Percentiles rank a stretch among this genome's conserved stretches.
Evolutionary conservation across 2,113 vertebrate genomes (phyloP).

Genomic region (Periophthalmodon schlosseri): DNA sequence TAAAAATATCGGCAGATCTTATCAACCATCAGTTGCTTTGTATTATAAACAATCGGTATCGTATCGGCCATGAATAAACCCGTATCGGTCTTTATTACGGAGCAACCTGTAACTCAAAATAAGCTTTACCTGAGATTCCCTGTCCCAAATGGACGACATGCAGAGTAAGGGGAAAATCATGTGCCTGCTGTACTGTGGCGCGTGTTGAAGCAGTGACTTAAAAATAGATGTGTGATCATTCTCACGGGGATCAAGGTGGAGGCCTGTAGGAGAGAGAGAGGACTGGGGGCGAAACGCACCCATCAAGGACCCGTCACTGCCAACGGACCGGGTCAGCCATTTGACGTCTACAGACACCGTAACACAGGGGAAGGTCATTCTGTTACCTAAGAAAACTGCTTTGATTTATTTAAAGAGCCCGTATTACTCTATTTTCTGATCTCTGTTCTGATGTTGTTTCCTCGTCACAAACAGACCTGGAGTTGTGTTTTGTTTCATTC

Average conservation of each 20-base stretch:
- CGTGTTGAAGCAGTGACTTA: slow-evolving; percentile 56
- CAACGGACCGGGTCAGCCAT: slow-evolving; percentile 27
- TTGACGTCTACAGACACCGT: not conserved
- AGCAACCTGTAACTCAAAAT: not conserved
- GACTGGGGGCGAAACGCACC: slow-evolving; percentile 45
- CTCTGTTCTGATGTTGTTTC: too few relatives aligned
- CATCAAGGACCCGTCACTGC: slow-evolving; percentile 22
- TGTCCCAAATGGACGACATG: slow-evolving; percentile 35
- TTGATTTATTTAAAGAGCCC: not conserved
- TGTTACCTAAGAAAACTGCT: not conserved
- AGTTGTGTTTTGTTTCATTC: too few relatives aligned
- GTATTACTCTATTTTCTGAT: too few relatives aligned
- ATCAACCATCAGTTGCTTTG: too few relatives aligned
- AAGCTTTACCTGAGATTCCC: not conserved
- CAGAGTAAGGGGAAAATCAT: slow-evolving; percentile 3
- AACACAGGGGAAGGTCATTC: not conserved
- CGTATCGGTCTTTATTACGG: not conserved
- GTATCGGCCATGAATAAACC: too few relatives aligned
- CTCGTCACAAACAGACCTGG: too few relatives aligned
- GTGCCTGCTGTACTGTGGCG: slow-evolving; percentile 28
- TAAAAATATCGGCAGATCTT: too few relatives aligned
- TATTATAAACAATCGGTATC: too few relatives aligned
- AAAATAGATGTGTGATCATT: slow-evolving; percentile 64
- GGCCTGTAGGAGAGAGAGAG: slow-evolving; percentile 51
- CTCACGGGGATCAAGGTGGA: slow-evolving; percentile 62